Evolutionary conservation across 2,797 vertebrate species (phyloP).

Genomic region (Sebastes cheni): DNA sequence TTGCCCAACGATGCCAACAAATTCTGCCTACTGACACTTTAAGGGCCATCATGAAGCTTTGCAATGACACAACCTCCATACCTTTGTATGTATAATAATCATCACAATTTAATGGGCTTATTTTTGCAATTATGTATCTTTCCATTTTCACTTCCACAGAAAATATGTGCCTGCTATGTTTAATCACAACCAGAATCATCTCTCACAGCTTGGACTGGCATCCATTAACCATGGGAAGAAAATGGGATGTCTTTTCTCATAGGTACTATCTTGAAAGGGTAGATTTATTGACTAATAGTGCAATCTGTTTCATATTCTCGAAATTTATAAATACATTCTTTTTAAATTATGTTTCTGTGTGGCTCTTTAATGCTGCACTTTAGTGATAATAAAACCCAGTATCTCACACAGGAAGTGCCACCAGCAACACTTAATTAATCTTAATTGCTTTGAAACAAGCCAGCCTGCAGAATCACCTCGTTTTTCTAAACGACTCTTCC

Average conservation of each 20-base stretch:
- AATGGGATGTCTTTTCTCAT: conserved; percentile 25
- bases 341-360: conserved; percentile 57
- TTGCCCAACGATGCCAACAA: too few relatives aligned
- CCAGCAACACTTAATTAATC: conserved; percentile 81
- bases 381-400: conserved; percentile 70
- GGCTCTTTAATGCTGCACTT: conserved; percentile 63
- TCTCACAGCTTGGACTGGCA: conserved; percentile 1
- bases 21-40: too few relatives aligned
- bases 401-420: conserved; percentile 76
- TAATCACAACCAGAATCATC: conserved; percentile 18
- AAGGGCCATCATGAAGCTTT: background rate
- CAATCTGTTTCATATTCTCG: conserved; percentile 51
- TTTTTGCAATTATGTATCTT: background rate
- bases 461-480: conserved; percentile 64
- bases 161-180: background rate
- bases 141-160: background rate
- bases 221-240: conserved; percentile 14
- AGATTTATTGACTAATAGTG: conserved; percentile 52
- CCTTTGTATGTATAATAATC: background rate
- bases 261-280: conserved; percentile 40
- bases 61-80: background rate
- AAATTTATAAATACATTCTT: conserved; percentile 65
- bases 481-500: conserved; percentile 76
- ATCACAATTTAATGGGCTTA: background rate
- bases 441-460: conserved; percentile 79